These are phyloP conservation scores for Odontamblyopus lacepedii DNA, from an alignment of 2,797 vertebrate genomes.

Conservation along the genomic window DNA sequence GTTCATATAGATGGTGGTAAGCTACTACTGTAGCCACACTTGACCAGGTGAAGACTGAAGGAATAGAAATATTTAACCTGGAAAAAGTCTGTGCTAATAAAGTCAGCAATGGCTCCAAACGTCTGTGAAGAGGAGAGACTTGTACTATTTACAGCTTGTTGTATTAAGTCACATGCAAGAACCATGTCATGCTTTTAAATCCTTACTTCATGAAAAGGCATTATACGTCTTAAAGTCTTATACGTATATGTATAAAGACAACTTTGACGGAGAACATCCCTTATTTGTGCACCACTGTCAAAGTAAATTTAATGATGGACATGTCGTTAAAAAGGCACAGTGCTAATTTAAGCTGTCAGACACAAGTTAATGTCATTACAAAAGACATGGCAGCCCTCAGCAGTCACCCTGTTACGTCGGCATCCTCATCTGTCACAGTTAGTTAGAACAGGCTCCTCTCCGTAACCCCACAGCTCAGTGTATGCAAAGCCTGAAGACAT, in stretches of 20 bases:
- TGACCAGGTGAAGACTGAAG: no score
- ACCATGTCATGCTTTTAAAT: no score
- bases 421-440: slow-evolving; percentile 69
- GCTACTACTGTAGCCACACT: no score
- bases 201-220: no score
- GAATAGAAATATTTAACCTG: no score
- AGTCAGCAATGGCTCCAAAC: no score
- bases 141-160: no score
- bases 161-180: no score
- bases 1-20: no score
- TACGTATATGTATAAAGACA: neutral
- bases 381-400: slow-evolving; percentile 54
- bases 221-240: neutral
- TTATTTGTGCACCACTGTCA: slow-evolving; percentile 44
- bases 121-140: no score
- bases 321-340: slow-evolving; percentile 59
- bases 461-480: slow-evolving; percentile 37
- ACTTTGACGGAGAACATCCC: slow-evolving; percentile 27
- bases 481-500: slow-evolving; percentile 48
- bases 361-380: slow-evolving; percentile 71
- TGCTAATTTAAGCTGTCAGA: slow-evolving; percentile 73
- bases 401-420: slow-evolving; percentile 55
- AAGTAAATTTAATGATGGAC: slow-evolving; percentile 65
- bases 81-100: no score
- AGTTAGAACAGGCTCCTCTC: slow-evolving; percentile 54